phyloP scores from a whole-genome alignment of 2,888 invertebrate genomes.

The Philopedon plagiatum region DNA sequence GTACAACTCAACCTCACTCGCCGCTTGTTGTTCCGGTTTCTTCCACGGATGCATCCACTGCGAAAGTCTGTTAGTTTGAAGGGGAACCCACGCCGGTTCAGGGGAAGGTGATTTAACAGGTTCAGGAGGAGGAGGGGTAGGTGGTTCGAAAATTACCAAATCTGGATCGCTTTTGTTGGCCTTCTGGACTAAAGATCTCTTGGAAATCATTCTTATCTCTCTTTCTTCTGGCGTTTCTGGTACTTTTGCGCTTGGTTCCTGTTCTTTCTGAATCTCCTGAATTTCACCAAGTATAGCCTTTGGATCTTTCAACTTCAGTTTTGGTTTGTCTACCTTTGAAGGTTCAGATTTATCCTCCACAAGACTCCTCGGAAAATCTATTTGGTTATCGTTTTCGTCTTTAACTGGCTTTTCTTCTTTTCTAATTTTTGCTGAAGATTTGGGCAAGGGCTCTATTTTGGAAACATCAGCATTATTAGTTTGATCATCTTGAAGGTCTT shows the following conservation, averaged over 20 bases:
- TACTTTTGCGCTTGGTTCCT: constrained; percentile 63
- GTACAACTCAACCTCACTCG: constrained; percentile 65
- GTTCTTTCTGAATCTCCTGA: constrained; percentile 52
- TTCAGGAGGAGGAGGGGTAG: constrained; percentile 54
- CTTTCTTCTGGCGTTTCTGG: constrained; percentile 51
- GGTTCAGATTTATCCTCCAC: constrained; percentile 30
- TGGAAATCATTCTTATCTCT: constrained; percentile 60
- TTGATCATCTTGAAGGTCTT: background rate
- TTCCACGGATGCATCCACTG: constrained; percentile 66
- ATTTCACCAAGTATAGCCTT: constrained; percentile 35
- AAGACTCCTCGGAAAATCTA: constrained; percentile 28
- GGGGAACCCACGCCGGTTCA: constrained; percentile 66
- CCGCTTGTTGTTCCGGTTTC: constrained; percentile 66
- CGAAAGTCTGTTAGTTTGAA: constrained; percentile 66
- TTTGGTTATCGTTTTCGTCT: constrained; percentile 39
- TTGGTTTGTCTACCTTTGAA: constrained; percentile 34
- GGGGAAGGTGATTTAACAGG: constrained; percentile 66
- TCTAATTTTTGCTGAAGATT: constrained; percentile 11
- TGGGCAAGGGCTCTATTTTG: background rate
- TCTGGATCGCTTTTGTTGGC: constrained; percentile 65
- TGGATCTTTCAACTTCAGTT: constrained; percentile 37
- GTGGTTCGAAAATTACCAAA: constrained; percentile 62
- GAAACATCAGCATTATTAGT: background rate
- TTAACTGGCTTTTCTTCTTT: constrained; percentile 26
- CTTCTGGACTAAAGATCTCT: constrained; percentile 65